Evolutionary conservation across 2,888 invertebrate genomes (phyloP).

Genomic region (Cataglyphis albicans): DNA sequence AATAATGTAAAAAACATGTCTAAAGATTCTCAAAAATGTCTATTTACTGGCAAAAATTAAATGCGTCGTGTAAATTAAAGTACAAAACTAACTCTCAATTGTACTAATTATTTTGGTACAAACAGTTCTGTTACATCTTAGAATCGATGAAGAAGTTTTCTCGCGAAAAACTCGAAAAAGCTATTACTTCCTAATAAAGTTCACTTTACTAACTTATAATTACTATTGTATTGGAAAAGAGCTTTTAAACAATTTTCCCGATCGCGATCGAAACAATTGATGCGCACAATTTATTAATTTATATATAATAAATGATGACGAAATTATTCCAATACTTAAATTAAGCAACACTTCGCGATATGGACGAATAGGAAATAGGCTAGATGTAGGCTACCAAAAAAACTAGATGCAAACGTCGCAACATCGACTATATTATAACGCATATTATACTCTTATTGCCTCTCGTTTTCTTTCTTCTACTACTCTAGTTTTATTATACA

Average conservation of each 20-base stretch:
- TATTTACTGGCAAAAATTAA: neutral
- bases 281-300: neutral
- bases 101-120: conserved; percentile 3
- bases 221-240: neutral
- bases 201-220: conserved; percentile 8
- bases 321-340: neutral
- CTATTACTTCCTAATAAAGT: neutral
- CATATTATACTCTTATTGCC: conserved; percentile 1
- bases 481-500: conserved; percentile 40
- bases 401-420: neutral
- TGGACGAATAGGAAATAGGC: neutral
- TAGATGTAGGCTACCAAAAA: neutral
- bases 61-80: neutral
- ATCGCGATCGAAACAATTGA: neutral
- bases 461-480: conserved; percentile 14
- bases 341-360: neutral
- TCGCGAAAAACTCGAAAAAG: neutral
- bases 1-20: conserved; percentile 26
- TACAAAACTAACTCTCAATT: neutral
- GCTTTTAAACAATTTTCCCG: neutral
- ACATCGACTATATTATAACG: neutral
- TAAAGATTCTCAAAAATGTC: neutral
- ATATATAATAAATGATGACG: neutral
- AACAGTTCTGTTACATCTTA: neutral
- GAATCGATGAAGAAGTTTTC: neutral